Conservation (phyloP, 30 jellyfish, hydroid and myxozoan species). For the Haliclystus octoradiatus region DNA sequence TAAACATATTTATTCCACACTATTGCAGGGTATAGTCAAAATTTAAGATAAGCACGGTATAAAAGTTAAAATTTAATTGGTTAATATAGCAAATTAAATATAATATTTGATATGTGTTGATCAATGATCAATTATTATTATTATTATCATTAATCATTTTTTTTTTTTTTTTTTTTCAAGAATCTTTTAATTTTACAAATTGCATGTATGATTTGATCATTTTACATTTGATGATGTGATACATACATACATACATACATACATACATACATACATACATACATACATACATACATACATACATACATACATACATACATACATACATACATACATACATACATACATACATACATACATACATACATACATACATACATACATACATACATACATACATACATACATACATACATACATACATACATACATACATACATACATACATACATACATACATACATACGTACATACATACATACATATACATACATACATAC, state of each 20-base stretch:
- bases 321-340: constrained; percentile 12
- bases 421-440: constrained; percentile 10
- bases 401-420: constrained; percentile 10
- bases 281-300: constrained; percentile 13
- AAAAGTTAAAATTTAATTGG: too few relatives aligned
- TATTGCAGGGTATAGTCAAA: constrained; percentile 1
- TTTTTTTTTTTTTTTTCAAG: too few relatives aligned
- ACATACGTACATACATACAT: not conserved
- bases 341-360: constrained; percentile 10
- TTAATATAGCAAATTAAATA: too few relatives aligned
- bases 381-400: constrained; percentile 10
- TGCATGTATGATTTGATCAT: too few relatives aligned
- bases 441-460: constrained; percentile 10
- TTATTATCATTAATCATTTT: too few relatives aligned
- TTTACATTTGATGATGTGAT: too few relatives aligned
- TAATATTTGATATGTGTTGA: too few relatives aligned
- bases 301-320: constrained; percentile 13
- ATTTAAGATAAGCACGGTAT: too few relatives aligned
- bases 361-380: constrained; percentile 10
- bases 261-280: constrained; percentile 13
- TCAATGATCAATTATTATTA: too few relatives aligned
- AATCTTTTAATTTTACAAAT: too few relatives aligned
- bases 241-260: constrained; percentile 9
- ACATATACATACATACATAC: constrained; percentile 3
- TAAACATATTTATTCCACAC: constrained; percentile 7